Conservation (phyloP, 1,140 invertebrate genomes). For the Trissolcus basalis region DNA sequence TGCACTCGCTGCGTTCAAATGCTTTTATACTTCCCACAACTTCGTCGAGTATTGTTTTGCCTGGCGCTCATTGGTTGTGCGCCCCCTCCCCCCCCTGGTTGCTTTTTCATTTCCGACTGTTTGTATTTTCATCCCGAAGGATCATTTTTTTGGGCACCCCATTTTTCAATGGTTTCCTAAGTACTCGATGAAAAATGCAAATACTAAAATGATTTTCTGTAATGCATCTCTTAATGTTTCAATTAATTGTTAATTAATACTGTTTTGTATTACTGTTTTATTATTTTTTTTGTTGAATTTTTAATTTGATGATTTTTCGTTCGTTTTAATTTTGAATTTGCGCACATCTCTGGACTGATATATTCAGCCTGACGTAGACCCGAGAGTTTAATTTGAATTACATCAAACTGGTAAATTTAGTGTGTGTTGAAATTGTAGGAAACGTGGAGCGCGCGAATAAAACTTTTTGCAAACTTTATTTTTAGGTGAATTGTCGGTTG, state of each 20-base stretch:
- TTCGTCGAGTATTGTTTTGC: neutral
- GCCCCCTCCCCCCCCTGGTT: no score
- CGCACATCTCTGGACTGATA: neutral
- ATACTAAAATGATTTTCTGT: no score
- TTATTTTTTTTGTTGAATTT: no score
- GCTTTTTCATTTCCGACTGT: neutral
- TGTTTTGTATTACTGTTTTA: no score
- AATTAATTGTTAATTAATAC: no score
- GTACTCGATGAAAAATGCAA: no score
- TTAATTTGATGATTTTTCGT: neutral
- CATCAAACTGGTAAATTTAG: neutral
- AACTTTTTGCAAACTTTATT: neutral
- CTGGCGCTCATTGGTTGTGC: neutral
- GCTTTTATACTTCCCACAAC: slow-evolving; percentile 18
- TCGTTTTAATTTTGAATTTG: neutral
- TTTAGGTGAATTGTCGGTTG: neutral
- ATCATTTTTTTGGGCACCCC: neutral
- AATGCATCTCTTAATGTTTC: no score
- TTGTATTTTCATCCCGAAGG: neutral
- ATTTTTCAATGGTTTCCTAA: neutral
- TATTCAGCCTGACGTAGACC: neutral
- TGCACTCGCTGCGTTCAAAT: slow-evolving; percentile 3
- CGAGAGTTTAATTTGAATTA: neutral
- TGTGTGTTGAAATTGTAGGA: neutral
- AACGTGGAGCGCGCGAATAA: neutral